Percentiles rank a stretch among this genome's conserved stretches.
Conservation (phyloP, 1,140 invertebrate species). For the Lamellibrachia luymesi region DNA sequence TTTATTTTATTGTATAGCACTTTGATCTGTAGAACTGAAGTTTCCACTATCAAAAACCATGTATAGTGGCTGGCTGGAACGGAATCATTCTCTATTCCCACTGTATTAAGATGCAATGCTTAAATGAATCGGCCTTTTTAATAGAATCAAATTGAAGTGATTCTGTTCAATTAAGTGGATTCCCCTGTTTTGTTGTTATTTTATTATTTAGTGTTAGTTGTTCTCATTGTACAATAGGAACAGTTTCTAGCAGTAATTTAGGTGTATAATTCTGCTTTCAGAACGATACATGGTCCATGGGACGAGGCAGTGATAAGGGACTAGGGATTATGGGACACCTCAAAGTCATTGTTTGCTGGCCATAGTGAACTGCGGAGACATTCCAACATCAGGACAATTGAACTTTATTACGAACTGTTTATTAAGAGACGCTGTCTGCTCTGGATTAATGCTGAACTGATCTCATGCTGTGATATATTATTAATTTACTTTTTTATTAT, state of each 20-base stretch:
- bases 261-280: constrained; percentile 36
- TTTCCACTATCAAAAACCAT: too few species aligned
- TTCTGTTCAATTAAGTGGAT: background rate
- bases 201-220: background rate
- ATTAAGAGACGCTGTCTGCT: background rate
- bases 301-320: constrained; percentile 71
- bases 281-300: constrained; percentile 92
- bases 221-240: constrained; percentile 16
- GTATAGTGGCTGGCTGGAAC: too few species aligned
- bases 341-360: background rate
- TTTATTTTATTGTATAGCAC: too few species aligned
- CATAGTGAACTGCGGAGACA: background rate
- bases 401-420: background rate
- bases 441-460: background rate
- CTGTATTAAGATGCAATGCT: too few species aligned
- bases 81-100: too few species aligned
- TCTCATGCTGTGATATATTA: background rate
- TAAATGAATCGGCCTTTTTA: too few species aligned
- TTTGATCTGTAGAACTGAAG: too few species aligned
- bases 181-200: background rate
- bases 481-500: background rate
- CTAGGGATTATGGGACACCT: background rate
- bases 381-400: background rate
- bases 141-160: too few species aligned
- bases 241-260: background rate